phyloP scores from a whole-genome alignment of 1,140 invertebrate species.

The Marisa cornuarietis region DNA sequence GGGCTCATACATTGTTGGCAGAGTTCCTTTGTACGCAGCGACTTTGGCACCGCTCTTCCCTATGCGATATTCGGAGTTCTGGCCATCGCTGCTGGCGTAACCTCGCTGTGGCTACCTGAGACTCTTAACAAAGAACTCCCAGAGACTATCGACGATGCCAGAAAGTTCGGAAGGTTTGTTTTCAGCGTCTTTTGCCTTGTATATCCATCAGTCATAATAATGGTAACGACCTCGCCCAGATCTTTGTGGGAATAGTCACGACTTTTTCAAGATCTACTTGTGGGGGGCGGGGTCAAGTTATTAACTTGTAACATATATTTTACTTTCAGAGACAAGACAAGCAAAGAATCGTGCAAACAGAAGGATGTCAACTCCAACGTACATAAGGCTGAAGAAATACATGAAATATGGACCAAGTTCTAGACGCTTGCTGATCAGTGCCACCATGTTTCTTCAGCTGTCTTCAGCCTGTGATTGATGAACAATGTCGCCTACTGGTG shows the following conservation, averaged over 20 bases:
- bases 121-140: constrained; percentile 69
- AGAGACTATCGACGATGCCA: constrained; percentile 70
- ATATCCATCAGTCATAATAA: neutral
- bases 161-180: constrained; percentile 1
- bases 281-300: neutral
- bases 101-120: constrained; percentile 70
- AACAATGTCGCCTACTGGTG: too few species aligned
- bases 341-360: too few species aligned
- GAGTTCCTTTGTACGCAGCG: constrained; percentile 26
- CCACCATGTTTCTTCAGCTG: too few species aligned
- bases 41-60: constrained; percentile 48
- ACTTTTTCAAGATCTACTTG: neutral
- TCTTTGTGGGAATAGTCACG: neutral
- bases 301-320: too few species aligned
- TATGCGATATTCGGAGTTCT: constrained; percentile 72
- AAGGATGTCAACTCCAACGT: too few species aligned
- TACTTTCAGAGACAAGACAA: too few species aligned
- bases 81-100: constrained; percentile 68
- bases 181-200: neutral
- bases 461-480: too few species aligned
- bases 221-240: neutral
- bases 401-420: neutral
- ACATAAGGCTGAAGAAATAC: neutral
- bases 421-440: neutral
- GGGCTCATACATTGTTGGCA: constrained; percentile 1